A percentile compares a stretch with the other conserved stretches of the same genome.
These are phyloP conservation scores for Cyanoramphus novaezelandiae DNA, from an alignment of 2,113 vertebrate genomes.

Conservation along the genomic window DNA sequence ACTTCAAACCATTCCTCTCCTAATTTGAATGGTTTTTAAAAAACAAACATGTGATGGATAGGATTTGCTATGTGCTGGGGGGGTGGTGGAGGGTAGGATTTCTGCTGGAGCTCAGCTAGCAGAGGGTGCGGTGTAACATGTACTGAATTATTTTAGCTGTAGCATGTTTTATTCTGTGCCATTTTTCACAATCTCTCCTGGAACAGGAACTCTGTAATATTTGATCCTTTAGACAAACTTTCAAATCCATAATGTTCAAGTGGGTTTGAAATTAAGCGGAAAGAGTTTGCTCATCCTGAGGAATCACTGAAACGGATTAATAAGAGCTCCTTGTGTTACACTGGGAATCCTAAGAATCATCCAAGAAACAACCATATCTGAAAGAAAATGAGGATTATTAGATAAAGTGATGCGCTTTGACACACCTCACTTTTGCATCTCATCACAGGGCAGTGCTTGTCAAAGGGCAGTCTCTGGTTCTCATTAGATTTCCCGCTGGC, in stretches of 20 bases:
- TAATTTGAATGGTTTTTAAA: not conserved
- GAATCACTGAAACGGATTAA: not conserved
- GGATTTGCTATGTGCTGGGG: not conserved
- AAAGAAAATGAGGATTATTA: not conserved
- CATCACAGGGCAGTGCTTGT: not conserved
- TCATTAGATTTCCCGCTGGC: not conserved
- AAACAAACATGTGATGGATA: not conserved
- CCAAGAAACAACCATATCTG: not conserved
- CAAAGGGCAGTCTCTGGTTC: not conserved
- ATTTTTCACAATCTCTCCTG: not conserved
- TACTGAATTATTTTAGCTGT: not conserved
- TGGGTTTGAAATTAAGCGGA: constrained; percentile 29
- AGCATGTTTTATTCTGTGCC: not conserved
- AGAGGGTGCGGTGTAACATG: not conserved
- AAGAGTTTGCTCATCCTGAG: not conserved
- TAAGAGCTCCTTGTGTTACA: not conserved
- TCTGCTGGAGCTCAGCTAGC: not conserved
- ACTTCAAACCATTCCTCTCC: not conserved
- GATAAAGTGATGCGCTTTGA: not conserved
- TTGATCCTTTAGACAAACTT: constrained; percentile 24
- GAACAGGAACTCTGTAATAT: not conserved
- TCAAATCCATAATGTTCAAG: not conserved
- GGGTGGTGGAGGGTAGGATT: not conserved
- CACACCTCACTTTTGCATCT: not conserved
- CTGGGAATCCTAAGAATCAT: not conserved